Evolutionary conservation across 2,113 vertebrate species (phyloP).

Genomic region (Atherinomorus stipes): DNA sequence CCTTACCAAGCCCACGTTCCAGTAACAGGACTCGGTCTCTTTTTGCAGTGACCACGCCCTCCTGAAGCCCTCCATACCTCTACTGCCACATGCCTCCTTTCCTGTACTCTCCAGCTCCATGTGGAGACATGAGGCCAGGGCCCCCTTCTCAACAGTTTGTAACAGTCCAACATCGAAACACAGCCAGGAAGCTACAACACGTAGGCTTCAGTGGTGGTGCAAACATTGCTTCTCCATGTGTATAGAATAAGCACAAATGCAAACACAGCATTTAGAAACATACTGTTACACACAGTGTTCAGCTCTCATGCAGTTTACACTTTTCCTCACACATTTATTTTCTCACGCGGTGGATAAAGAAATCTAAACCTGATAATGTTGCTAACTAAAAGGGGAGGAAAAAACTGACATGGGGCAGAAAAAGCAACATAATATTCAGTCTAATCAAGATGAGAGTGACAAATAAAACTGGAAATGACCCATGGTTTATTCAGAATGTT

Average conservation of each 20-base stretch:
- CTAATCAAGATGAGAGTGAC: no score
- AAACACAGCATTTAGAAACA: background rate
- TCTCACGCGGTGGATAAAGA: background rate
- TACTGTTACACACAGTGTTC: background rate
- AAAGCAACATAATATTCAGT: background rate
- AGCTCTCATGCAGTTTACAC: background rate
- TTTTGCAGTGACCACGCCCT: slow-evolving; percentile 68
- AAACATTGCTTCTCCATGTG: slow-evolving; percentile 14
- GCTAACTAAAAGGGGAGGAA: background rate
- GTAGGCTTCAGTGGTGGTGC: slow-evolving; percentile 5
- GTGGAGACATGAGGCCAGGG: slow-evolving; percentile 60
- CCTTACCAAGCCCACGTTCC: slow-evolving; percentile 53
- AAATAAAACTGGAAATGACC: no score
- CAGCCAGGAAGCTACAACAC: slow-evolving; percentile 29
- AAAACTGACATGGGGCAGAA: background rate
- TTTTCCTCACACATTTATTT: background rate
- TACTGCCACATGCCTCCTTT: slow-evolving; percentile 54
- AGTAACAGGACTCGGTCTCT: slow-evolving; percentile 68
- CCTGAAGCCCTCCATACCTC: slow-evolving; percentile 61
- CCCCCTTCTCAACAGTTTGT: slow-evolving; percentile 45
- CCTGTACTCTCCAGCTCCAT: slow-evolving; percentile 52
- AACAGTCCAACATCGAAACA: slow-evolving; percentile 54
- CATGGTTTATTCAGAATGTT: no score
- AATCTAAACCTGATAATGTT: background rate
- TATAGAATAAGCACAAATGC: slow-evolving; percentile 22